Conservation (phyloP, 2,797 vertebrate genomes). For the Oreortyx pictus region DNA sequence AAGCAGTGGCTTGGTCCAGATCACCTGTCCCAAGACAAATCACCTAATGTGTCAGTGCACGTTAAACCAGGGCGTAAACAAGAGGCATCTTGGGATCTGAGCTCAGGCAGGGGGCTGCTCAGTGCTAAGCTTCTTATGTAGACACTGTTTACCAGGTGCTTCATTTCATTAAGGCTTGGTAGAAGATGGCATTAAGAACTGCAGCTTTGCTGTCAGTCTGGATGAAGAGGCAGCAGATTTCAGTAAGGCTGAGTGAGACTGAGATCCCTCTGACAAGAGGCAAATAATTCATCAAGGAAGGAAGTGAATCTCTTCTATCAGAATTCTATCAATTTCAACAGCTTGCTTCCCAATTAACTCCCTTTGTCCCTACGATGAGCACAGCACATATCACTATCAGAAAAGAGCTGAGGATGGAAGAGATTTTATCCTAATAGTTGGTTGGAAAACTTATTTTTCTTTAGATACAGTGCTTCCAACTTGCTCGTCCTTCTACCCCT, state of each 20-base stretch:
- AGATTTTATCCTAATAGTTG: neutral
- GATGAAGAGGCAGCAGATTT: constrained; percentile 39
- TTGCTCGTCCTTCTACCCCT: neutral
- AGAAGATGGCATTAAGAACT: constrained; percentile 68
- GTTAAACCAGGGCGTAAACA: constrained; percentile 25
- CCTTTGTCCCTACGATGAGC: too few relatives aligned
- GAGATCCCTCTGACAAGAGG: neutral
- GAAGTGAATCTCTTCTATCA: neutral
- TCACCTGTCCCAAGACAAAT: neutral
- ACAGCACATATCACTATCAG: neutral
- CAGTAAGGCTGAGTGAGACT: neutral
- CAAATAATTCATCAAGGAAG: neutral
- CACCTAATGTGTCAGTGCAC: neutral
- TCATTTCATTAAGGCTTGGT: constrained; percentile 59
- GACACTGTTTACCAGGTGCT: constrained; percentile 66
- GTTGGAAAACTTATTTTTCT: constrained; percentile 9
- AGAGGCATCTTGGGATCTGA: neutral
- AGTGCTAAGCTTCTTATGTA: constrained; percentile 67
- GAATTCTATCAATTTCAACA: too few relatives aligned
- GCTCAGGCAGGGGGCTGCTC: constrained; percentile 42
- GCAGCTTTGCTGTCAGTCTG: constrained; percentile 55
- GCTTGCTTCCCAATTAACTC: too few relatives aligned
- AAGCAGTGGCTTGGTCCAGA: neutral
- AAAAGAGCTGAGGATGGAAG: neutral
- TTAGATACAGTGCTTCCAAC: neutral